phyloP scores from a whole-genome alignment of 2,888 invertebrate genomes.

The Drosophila demipolita region DNA sequence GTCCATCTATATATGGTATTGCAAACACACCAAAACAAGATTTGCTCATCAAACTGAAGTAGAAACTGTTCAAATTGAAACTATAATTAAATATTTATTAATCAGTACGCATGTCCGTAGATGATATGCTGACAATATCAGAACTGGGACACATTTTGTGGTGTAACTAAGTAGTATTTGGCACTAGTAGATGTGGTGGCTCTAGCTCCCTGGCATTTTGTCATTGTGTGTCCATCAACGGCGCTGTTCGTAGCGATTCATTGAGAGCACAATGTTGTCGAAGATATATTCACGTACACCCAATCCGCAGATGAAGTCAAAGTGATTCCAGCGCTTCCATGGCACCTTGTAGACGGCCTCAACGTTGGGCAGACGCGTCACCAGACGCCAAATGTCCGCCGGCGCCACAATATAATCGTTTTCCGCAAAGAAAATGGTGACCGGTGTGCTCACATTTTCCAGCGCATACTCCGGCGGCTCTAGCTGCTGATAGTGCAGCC shows the following conservation, averaged over 20 bases:
- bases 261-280: slow-evolving; percentile 80
- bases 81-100: slow-evolving; percentile 73
- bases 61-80: slow-evolving; percentile 7
- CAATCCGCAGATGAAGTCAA: slow-evolving; percentile 83
- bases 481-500: slow-evolving; percentile 77
- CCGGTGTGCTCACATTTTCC: slow-evolving; percentile 79
- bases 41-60: not conserved
- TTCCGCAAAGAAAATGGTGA: slow-evolving; percentile 82
- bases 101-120: slow-evolving; percentile 67
- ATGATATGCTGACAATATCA: slow-evolving; percentile 34
- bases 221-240: not conserved
- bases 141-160: slow-evolving; percentile 50
- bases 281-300: slow-evolving; percentile 83
- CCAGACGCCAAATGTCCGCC: slow-evolving; percentile 80
- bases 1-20: not conserved
- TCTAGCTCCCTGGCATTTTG: slow-evolving; percentile 39
- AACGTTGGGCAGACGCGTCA: slow-evolving; percentile 76
- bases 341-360: slow-evolving; percentile 82
- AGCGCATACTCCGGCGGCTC: slow-evolving; percentile 82
- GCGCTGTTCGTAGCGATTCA: slow-evolving; percentile 79
- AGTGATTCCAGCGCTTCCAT: slow-evolving; percentile 84
- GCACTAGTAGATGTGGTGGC: slow-evolving; percentile 70
- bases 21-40: not conserved
- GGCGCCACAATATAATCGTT: slow-evolving; percentile 84
- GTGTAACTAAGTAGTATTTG: slow-evolving; percentile 66